Evolutionary conservation across 2,888 invertebrate genomes (phyloP).

Genomic region (Argynnis bischoffii): DNA sequence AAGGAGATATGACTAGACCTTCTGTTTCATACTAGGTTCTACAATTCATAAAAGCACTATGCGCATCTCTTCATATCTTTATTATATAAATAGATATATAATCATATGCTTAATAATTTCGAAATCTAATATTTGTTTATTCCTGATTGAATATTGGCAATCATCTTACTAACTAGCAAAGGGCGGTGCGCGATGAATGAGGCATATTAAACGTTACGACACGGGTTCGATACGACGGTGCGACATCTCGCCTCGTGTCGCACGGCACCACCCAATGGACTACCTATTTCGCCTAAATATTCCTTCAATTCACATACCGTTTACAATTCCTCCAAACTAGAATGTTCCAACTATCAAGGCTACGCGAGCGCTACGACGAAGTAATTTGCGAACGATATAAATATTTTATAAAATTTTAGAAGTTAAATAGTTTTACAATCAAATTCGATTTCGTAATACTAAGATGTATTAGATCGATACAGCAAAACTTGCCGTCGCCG

Average conservation of each 20-base stretch:
- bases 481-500: conserved; percentile 25
- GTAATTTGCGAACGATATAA: conserved; percentile 65
- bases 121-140: conserved; percentile 73
- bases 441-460: conserved; percentile 75
- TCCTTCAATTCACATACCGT: conserved; percentile 52
- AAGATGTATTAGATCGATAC: conserved; percentile 45
- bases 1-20: conserved; percentile 81
- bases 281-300: conserved; percentile 54
- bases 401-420: conserved; percentile 72
- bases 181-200: conserved; percentile 52
- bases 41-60: conserved; percentile 81
- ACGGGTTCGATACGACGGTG: conserved; percentile 22
- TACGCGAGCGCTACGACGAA: conserved; percentile 64
- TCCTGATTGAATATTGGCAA: conserved; percentile 80
- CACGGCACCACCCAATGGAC: conserved; percentile 51
- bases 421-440: conserved; percentile 64
- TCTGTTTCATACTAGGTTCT: conserved; percentile 77
- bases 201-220: conserved; percentile 29
- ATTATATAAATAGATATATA: conserved; percentile 79
- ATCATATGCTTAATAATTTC: conserved; percentile 78
- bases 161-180: conserved; percentile 75
- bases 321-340: conserved; percentile 50
- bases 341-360: conserved; percentile 55
- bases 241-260: conserved; percentile 5
- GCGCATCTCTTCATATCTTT: conserved; percentile 79